Percentiles rank a stretch among this genome's conserved stretches.
Conservation (phyloP, 2,888 invertebrate species). For the Agrochola litura region DNA sequence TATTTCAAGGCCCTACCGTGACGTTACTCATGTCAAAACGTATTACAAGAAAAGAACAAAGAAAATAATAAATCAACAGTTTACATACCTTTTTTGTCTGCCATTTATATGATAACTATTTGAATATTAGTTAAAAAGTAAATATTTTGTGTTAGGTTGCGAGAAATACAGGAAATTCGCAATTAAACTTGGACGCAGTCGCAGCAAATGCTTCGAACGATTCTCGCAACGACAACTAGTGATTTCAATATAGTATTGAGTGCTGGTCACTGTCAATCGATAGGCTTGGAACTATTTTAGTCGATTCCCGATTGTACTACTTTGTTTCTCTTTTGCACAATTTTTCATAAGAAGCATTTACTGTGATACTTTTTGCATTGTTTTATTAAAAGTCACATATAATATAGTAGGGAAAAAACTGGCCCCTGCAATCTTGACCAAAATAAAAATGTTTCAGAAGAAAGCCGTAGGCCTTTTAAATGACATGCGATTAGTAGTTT, state of each 20-base stretch:
- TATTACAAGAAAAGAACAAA: conserved; percentile 82
- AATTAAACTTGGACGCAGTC: conserved; percentile 78
- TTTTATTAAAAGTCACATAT: background rate
- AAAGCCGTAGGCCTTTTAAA: background rate
- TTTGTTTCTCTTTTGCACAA: background rate
- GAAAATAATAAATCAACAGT: conserved; percentile 78
- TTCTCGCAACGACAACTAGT: conserved; percentile 75
- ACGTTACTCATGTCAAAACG: conserved; percentile 88
- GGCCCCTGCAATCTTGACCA: background rate
- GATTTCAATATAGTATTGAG: conserved; percentile 29
- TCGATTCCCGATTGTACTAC: conserved; percentile 23
- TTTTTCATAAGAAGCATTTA: background rate
- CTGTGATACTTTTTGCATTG: background rate
- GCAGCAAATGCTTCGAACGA: conserved; percentile 78
- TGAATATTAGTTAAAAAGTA: conserved; percentile 76
- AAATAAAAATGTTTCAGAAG: background rate
- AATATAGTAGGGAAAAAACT: too few relatives aligned
- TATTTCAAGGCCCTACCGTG: conserved; percentile 75
- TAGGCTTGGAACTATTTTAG: conserved; percentile 17
- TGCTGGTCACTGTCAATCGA: conserved; percentile 33
- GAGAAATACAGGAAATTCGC: conserved; percentile 72
- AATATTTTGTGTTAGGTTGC: conserved; percentile 70
- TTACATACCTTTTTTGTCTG: conserved; percentile 91
- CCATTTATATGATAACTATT: conserved; percentile 85
- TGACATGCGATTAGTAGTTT: background rate